phyloP scores from a whole-genome alignment of 2,797 vertebrate genomes.

The Tapirus indicus region DNA sequence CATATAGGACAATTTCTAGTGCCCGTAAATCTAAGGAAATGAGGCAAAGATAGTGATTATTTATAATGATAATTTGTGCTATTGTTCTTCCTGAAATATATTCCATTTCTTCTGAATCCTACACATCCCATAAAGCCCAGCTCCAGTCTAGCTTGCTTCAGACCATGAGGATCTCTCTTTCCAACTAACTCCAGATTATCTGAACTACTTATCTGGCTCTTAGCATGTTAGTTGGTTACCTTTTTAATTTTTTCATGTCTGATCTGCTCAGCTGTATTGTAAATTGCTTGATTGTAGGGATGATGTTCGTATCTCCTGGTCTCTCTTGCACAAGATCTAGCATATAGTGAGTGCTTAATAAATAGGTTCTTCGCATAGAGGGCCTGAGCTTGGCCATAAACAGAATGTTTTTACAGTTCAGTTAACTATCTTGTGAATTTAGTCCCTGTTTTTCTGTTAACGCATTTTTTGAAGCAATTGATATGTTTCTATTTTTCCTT shows the following conservation, averaged over 20 bases:
- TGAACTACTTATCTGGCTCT: neutral
- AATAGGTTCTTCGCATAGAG: neutral
- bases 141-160: neutral
- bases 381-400: constrained; percentile 1
- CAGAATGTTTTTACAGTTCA: constrained; percentile 11
- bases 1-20: neutral
- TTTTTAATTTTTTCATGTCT: constrained; percentile 9
- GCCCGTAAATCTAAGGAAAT: neutral
- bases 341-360: constrained; percentile 18
- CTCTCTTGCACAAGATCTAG: neutral
- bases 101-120: neutral
- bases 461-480: constrained; percentile 29
- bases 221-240: neutral
- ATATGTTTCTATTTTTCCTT: constrained; percentile 51
- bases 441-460: neutral
- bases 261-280: neutral
- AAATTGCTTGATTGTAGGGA: constrained; percentile 26
- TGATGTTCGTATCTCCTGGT: neutral
- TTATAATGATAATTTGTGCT: neutral
- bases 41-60: neutral
- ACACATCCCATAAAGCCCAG: neutral
- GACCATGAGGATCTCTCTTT: neutral
- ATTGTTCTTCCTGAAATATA: neutral
- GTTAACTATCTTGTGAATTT: constrained; percentile 21
- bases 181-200: neutral